Evolutionary conservation across 2,113 vertebrate genomes (phyloP).

Genomic region (Crotalus tigris): DNA sequence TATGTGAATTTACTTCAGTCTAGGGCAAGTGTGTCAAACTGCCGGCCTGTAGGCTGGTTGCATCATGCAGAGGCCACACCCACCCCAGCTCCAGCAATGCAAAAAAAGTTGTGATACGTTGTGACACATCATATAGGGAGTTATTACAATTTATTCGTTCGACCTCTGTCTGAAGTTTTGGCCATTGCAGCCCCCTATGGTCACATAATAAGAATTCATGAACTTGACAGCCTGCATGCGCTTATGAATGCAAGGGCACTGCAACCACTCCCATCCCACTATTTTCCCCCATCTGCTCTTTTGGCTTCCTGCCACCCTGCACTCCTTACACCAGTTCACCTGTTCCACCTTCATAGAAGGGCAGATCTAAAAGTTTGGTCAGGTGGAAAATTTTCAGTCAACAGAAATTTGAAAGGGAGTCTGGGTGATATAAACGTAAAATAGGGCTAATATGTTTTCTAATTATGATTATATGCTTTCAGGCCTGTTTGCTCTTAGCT

Average conservation of each 20-base stretch:
- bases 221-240: background rate
- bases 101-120: too few relatives aligned
- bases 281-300: background rate
- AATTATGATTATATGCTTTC: background rate
- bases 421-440: background rate
- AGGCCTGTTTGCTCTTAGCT: background rate
- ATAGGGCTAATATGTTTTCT: background rate
- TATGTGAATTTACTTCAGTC: constrained; percentile 28
- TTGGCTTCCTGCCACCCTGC: background rate
- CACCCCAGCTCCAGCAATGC: too few relatives aligned
- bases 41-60: too few relatives aligned
- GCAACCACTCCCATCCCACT: background rate
- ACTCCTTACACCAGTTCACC: background rate
- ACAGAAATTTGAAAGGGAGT: background rate
- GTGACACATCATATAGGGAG: background rate
- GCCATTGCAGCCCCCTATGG: background rate
- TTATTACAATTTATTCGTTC: background rate
- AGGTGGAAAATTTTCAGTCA: background rate
- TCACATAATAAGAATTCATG: background rate
- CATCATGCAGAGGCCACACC: too few relatives aligned
- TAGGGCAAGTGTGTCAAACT: too few relatives aligned
- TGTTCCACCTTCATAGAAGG: background rate
- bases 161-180: background rate
- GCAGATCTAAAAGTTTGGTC: background rate
- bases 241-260: background rate